Evolutionary conservation across 2,888 invertebrate genomes (phyloP), one percentile per base, ranked within the genome.

Genomic region (Tenthredo scrophulariae): DNA sequence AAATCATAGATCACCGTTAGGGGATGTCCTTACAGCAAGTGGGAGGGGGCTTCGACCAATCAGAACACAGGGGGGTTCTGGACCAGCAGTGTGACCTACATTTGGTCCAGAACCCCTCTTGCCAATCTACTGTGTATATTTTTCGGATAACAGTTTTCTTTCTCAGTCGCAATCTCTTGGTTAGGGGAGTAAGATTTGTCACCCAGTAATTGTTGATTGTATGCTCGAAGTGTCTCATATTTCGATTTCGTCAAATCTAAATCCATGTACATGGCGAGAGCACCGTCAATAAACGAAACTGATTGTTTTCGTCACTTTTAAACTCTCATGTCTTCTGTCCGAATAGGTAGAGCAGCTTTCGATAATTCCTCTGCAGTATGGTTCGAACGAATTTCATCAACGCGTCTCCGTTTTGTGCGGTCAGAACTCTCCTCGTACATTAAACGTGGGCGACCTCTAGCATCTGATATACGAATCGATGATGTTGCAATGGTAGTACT

Each of bases 91-190:
- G n/a, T n/a, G n/a, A n/a, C n/a, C n/a, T n/a, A n/a, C n/a, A n/a
- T n/a, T n/a, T n/a, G n/a, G n/a, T n/a, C n/a, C n/a, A n/a, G n/a
- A n/a, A n/a, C n/a, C n/a, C n/a, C n/a, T n/a, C n/a, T n/a, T n/a
- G n/a, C n/a, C n/a, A n/a, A n/a, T n/a, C n/a, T n/a, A n/a, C n/a
- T n/a, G n/a, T n/a, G n/a, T 84, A 89, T 89, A 79, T 87, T 79
- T 85, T 88, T 84, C n/a, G 88, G 88, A 87, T 89, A 89, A 84
- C 88, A 88, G 54, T 74, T 40, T 84, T 87, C 87, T 84, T 90
- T 90, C 65, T 89, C 88, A 67, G 67, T 6, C 33, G 67, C 67
- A 67, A 67, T 67, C 15, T 67, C 29, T 33, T 15, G 50, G n/a
- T 84, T 75, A 33, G 46, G 84, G 54, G 75, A 58, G 65, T 84